Evolutionary conservation across 2,888 invertebrate genomes (phyloP).

Genomic region (Anarsia innoxiella): DNA sequence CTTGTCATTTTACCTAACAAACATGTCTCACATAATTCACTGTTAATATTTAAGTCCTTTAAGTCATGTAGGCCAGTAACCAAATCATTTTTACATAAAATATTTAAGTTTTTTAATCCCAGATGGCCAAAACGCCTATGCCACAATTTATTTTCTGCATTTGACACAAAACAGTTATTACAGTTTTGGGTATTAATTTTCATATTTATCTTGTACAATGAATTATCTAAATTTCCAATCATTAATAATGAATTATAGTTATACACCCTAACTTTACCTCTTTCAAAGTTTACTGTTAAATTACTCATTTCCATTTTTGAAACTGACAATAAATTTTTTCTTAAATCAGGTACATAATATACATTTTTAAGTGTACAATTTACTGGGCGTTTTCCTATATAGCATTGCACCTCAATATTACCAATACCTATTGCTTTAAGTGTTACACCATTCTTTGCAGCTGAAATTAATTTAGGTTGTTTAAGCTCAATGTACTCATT

Average conservation of each 20-base stretch:
- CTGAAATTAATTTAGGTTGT: slow-evolving; percentile 1
- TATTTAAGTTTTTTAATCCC: slow-evolving; percentile 7
- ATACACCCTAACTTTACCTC: slow-evolving; percentile 12
- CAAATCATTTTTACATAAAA: neutral
- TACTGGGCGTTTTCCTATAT: neutral
- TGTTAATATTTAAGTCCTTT: slow-evolving; percentile 1
- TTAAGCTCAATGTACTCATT: slow-evolving; percentile 1
- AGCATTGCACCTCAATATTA: slow-evolving; percentile 1
- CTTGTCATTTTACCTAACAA: slow-evolving; percentile 9
- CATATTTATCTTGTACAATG: slow-evolving; percentile 4
- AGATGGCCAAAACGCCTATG: slow-evolving; percentile 6
- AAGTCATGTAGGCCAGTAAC: slow-evolving; percentile 2
- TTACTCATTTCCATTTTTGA: slow-evolving; percentile 12
- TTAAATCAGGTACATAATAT: slow-evolving; percentile 11
- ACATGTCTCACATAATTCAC: slow-evolving; percentile 11
- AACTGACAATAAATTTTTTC: slow-evolving; percentile 12
- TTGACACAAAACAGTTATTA: neutral
- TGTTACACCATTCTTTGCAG: slow-evolving; percentile 7
- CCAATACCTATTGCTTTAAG: slow-evolving; percentile 3
- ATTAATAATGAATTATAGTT: slow-evolving; percentile 6
- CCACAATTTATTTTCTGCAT: slow-evolving; percentile 5
- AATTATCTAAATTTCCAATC: slow-evolving; percentile 8
- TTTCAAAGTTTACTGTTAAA: slow-evolving; percentile 8
- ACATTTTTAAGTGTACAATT: slow-evolving; percentile 9
- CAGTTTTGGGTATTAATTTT: neutral